Evolutionary conservation across 2,888 invertebrate genomes (phyloP).

Genomic region (Hyalella azteca): DNA sequence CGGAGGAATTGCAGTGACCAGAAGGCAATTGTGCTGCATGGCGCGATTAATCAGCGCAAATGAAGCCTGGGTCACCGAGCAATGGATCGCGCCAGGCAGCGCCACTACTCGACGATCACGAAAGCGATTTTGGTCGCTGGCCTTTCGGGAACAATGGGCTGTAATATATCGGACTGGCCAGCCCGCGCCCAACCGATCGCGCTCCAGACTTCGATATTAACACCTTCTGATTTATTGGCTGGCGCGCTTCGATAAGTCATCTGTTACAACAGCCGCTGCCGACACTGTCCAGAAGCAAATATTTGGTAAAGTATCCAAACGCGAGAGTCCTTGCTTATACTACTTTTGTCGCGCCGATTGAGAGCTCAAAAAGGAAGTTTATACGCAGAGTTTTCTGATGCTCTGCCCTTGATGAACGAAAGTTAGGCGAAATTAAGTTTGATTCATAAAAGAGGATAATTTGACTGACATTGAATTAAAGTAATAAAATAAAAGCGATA

Average conservation of each 20-base stretch:
- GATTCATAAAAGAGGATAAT: no score
- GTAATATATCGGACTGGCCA: constrained; percentile 14
- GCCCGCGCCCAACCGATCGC: constrained; percentile 20
- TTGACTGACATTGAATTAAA: no score
- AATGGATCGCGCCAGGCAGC: constrained; percentile 2
- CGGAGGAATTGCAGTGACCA: neutral
- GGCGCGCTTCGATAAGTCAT: constrained; percentile 30
- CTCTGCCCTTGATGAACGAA: no score
- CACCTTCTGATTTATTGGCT: constrained; percentile 28
- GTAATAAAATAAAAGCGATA: no score
- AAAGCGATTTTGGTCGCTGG: constrained; percentile 5
- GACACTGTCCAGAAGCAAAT: neutral
- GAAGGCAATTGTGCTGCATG: neutral
- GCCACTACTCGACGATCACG: neutral
- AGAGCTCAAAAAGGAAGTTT: no score
- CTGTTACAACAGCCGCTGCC: constrained; percentile 2
- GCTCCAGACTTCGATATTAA: constrained; percentile 33
- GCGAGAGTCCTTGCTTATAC: no score
- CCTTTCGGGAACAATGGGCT: constrained; percentile 8
- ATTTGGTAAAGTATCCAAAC: constrained; percentile 18
- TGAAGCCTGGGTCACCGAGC: constrained; percentile 33
- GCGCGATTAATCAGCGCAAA: constrained; percentile 11
- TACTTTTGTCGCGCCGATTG: no score
- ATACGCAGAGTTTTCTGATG: no score
- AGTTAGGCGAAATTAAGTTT: no score